A percentile compares a stretch with the other conserved stretches of the same genome.
Evolutionary conservation across 2,797 vertebrate genomes (phyloP).

Genomic region (Apogon hyalosoma): DNA sequence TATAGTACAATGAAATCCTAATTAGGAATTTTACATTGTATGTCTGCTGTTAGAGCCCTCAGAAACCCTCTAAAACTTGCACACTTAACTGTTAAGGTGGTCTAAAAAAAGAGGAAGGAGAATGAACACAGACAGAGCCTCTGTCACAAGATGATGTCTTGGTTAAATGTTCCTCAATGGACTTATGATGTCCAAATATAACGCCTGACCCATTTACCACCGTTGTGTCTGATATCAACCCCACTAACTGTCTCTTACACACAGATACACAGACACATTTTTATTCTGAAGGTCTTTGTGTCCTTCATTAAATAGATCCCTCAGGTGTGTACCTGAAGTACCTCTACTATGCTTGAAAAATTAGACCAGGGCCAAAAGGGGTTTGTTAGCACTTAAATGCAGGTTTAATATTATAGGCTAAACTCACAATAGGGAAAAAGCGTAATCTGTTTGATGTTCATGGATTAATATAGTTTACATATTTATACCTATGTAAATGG

Average conservation of each 20-base stretch:
- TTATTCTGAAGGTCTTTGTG: conserved; percentile 31
- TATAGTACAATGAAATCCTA: too few relatives aligned
- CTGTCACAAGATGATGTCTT: conserved; percentile 24
- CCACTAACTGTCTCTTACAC: conserved; percentile 8
- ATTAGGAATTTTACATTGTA: too few relatives aligned
- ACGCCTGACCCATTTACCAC: conserved; percentile 70
- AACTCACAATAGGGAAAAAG: not conserved
- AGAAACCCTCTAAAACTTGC: too few relatives aligned
- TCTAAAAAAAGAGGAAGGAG: not conserved
- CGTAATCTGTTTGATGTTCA: too few relatives aligned
- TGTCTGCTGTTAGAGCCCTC: too few relatives aligned
- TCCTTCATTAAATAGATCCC: conserved; percentile 33
- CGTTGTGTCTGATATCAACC: conserved; percentile 34
- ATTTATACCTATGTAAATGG: too few relatives aligned
- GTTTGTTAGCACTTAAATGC: not conserved
- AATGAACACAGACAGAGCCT: conserved; percentile 1
- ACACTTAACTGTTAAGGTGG: too few relatives aligned
- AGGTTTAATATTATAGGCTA: not conserved
- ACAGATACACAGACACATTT: conserved; percentile 15
- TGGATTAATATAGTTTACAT: too few relatives aligned
- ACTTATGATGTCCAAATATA: conserved; percentile 70
- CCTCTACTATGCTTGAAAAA: not conserved
- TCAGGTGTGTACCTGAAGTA: not conserved
- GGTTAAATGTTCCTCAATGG: conserved; percentile 55
- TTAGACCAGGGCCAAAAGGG: not conserved